These are phyloP conservation scores for Phalacrocorax carbo DNA, from an alignment of 2,113 vertebrate species.

Conservation along the genomic window DNA sequence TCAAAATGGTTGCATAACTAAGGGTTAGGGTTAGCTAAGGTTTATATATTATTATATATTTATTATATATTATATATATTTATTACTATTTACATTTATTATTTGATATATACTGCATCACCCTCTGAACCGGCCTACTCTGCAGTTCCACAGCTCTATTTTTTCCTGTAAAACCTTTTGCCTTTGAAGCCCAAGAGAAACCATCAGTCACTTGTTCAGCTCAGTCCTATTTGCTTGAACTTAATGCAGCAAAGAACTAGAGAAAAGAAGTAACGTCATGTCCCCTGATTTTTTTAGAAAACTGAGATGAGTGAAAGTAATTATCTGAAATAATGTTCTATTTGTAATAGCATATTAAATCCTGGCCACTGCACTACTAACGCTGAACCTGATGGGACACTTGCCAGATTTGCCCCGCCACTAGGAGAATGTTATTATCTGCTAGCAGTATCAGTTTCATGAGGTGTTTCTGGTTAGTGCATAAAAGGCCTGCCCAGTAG, in stretches of 20 bases:
- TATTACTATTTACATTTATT: neutral
- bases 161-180: neutral
- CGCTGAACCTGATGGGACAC: neutral
- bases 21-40: neutral
- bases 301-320: neutral
- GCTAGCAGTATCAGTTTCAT: neutral
- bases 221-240: neutral
- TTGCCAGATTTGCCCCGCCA: neutral
- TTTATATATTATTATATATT: neutral
- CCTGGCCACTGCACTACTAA: neutral
- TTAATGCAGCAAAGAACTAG: neutral
- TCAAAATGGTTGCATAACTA: neutral
- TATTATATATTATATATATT: neutral
- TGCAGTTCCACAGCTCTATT: fast-evolving
- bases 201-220: neutral
- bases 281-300: neutral
- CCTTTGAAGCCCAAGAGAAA: neutral
- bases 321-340: neutral
- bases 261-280: neutral
- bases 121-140: neutral
- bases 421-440: neutral
- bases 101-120: neutral
- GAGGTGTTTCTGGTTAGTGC: neutral
- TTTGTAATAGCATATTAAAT: neutral
- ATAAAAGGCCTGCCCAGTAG: neutral